Conservation (phyloP, 2,113 vertebrate genomes). For the Alectura lathami region DNA sequence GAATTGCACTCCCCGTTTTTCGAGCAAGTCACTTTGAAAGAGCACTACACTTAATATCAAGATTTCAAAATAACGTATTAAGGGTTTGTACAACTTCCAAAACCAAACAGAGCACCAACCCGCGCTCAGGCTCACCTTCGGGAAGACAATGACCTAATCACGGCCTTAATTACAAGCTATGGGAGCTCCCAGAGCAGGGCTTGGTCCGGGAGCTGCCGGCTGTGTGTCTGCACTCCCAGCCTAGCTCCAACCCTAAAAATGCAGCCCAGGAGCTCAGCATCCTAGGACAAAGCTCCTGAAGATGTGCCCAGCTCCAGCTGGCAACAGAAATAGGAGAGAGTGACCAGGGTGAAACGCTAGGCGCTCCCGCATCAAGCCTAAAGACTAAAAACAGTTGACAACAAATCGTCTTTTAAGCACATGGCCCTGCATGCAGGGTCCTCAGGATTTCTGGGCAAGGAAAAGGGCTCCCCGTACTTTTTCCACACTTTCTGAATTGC, state of each 20-base stretch:
- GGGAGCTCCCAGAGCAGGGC: not conserved
- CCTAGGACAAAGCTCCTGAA: not conserved
- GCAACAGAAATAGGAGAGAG: not conserved
- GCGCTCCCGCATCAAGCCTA: not conserved
- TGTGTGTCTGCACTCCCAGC: not conserved
- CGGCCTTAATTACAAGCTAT: not conserved
- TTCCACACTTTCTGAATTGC: not conserved
- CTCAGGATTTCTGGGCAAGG: not conserved
- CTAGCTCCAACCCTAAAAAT: not conserved
- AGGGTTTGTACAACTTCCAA: not conserved
- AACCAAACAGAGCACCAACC: not conserved
- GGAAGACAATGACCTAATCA: not conserved
- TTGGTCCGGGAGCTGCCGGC: not conserved
- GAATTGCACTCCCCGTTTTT: not conserved
- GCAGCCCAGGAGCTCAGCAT: not conserved
- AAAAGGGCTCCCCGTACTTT: not conserved
- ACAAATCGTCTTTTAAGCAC: not conserved
- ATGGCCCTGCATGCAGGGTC: not conserved
- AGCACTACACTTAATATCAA: not conserved
- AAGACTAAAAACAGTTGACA: not conserved
- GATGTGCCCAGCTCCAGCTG: not conserved
- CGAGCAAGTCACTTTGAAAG: not conserved
- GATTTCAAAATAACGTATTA: not conserved
- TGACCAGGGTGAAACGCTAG: not conserved
- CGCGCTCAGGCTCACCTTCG: not conserved